A percentile compares a stretch with the other conserved stretches of the same genome.
Evolutionary conservation across 2,888 invertebrate species (phyloP).

Genomic region (Caenorhabditis japonica): DNA sequence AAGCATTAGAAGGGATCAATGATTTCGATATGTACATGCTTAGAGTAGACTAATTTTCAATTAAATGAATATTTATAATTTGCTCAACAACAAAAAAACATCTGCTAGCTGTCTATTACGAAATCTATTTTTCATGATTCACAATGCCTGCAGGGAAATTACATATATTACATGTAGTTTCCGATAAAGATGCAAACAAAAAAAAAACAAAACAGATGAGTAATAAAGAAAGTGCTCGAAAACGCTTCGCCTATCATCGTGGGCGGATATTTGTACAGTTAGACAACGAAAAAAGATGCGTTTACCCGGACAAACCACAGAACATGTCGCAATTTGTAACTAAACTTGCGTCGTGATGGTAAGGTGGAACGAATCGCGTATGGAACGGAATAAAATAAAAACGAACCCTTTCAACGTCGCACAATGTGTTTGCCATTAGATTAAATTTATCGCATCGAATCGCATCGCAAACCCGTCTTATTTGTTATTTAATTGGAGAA

Average conservation of each 20-base stretch:
- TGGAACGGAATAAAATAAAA: not conserved
- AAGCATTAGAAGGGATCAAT: too few relatives aligned
- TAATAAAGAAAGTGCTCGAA: constrained; percentile 30
- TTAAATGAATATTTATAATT: too few relatives aligned
- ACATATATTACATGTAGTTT: too few relatives aligned
- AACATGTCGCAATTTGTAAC: not conserved
- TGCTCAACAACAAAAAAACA: too few relatives aligned
- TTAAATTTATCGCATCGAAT: constrained; percentile 35
- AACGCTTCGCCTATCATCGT: constrained; percentile 29
- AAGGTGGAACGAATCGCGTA: constrained; percentile 9
- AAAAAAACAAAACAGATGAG: constrained; percentile 23
- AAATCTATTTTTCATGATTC: too few relatives aligned
- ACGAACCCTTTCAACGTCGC: constrained; percentile 10
- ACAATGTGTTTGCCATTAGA: constrained; percentile 51
- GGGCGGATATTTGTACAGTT: constrained; percentile 48
- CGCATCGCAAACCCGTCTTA: constrained; percentile 31
- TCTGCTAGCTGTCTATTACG: too few relatives aligned
- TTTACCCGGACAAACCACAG: not conserved
- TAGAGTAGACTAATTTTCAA: too few relatives aligned
- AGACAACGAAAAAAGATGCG: constrained; percentile 11
- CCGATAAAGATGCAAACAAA: too few relatives aligned
- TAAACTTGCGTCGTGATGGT: constrained; percentile 6
- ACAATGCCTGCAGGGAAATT: too few relatives aligned
- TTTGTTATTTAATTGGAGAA: constrained; percentile 22
- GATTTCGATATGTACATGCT: too few relatives aligned